Percentiles rank a stretch among this genome's conserved stretches.
These are phyloP conservation scores for Nomada fucata DNA, from an alignment of 2,888 invertebrate species.

Conservation along the genomic window DNA sequence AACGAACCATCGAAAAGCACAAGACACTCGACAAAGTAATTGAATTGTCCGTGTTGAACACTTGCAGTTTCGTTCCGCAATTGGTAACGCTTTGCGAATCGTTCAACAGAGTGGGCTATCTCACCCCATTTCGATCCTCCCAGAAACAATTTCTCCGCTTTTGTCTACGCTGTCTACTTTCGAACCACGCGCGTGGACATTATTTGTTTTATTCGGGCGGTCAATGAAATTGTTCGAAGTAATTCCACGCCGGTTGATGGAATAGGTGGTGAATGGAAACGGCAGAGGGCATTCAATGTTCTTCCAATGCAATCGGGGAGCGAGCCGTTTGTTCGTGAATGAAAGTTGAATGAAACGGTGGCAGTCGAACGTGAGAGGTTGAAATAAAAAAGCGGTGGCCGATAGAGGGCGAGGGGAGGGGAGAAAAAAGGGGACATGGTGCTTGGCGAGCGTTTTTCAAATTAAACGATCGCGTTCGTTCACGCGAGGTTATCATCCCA, in stretches of 20 bases:
- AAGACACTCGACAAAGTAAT: background rate
- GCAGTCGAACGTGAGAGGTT: slow-evolving; percentile 53
- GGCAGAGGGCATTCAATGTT: slow-evolving; percentile 42
- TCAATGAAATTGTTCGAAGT: slow-evolving; percentile 50
- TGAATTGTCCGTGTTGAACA: background rate
- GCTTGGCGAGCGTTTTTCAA: slow-evolving; percentile 45
- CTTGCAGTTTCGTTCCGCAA: background rate
- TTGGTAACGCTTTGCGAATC: slow-evolving; percentile 8
- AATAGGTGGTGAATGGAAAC: slow-evolving; percentile 52
- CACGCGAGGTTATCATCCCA: slow-evolving; percentile 14
- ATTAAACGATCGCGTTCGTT: slow-evolving; percentile 44
- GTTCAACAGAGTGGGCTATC: background rate
- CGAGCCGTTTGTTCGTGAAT: slow-evolving; percentile 54
- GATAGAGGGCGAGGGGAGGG: background rate
- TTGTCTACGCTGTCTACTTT: slow-evolving; percentile 32
- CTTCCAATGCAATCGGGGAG: slow-evolving; percentile 48
- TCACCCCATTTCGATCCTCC: background rate
- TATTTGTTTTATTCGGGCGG: slow-evolving; percentile 53
- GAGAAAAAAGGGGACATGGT: background rate
- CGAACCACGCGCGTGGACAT: slow-evolving; percentile 8
- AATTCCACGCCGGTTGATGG: slow-evolving; percentile 50
- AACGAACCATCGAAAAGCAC: background rate
- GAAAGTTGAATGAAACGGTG: slow-evolving; percentile 62
- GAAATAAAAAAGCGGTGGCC: slow-evolving; percentile 47
- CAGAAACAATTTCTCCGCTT: slow-evolving; percentile 46